A percentile compares a stretch with the other conserved stretches of the same genome.
phyloP scores from a whole-genome alignment of 2,888 invertebrate genomes.

The Periphyllus acericola region DNA sequence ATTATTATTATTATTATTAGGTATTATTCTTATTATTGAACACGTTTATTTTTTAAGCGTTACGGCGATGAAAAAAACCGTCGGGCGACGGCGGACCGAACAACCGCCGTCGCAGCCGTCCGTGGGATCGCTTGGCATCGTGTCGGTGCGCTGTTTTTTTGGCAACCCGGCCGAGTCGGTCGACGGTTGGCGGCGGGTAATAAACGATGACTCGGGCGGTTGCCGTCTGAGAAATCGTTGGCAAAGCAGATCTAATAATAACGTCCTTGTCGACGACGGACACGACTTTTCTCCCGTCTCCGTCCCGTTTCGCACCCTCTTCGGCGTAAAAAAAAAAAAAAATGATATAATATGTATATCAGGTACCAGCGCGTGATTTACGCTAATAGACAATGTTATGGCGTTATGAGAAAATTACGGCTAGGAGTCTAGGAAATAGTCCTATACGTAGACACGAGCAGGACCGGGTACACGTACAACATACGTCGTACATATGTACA shows the following conservation, averaged over 20 bases:
- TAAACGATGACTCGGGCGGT: slow-evolving; percentile 33
- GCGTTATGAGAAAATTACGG: too few relatives aligned
- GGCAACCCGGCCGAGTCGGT: slow-evolving; percentile 7
- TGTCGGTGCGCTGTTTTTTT: slow-evolving; percentile 31
- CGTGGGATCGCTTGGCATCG: slow-evolving; percentile 41
- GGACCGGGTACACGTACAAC: too few relatives aligned
- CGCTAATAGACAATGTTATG: too few relatives aligned
- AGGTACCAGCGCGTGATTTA: too few relatives aligned
- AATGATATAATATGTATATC: too few relatives aligned
- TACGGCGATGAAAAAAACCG: neutral
- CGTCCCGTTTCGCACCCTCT: neutral
- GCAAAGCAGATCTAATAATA: slow-evolving; percentile 58
- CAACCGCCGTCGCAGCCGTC: neutral
- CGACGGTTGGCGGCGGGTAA: slow-evolving; percentile 12
- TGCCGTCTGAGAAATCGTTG: slow-evolving; percentile 31
- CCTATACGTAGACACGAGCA: too few relatives aligned
- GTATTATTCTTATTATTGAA: neutral
- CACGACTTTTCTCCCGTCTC: neutral
- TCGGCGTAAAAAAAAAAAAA: neutral
- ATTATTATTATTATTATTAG: neutral
- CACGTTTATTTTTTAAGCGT: neutral
- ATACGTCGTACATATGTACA: too few relatives aligned
- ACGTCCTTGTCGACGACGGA: slow-evolving; percentile 47
- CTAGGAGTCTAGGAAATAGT: too few relatives aligned
- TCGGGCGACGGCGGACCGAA: neutral